A percentile compares a stretch with the other conserved stretches of the same genome.
phyloP scores from a whole-genome alignment of 2,888 invertebrate species.

The Heteropelma amictum region DNA sequence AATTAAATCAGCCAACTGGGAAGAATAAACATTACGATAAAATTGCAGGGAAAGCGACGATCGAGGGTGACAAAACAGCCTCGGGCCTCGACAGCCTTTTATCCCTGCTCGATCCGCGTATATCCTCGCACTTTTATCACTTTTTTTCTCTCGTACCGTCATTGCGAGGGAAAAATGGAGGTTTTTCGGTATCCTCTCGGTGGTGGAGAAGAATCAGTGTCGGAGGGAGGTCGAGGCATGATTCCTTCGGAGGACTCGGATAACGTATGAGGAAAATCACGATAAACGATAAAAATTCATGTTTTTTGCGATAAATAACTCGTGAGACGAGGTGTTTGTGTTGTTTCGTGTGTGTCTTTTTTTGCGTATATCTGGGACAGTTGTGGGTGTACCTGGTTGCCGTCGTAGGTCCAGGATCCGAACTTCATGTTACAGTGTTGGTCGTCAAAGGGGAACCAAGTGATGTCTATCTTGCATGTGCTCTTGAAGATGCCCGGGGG shows the following conservation, averaged over 20 bases:
- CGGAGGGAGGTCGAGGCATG: background rate
- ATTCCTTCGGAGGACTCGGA: background rate
- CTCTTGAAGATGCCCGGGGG: constrained; percentile 99
- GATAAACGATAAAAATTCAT: constrained; percentile 41
- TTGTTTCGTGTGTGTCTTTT: constrained; percentile 65
- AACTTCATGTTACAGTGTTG: constrained; percentile 99
- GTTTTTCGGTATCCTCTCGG: background rate
- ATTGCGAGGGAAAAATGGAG: background rate
- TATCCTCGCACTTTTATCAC: background rate
- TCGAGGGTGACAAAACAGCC: too few relatives aligned
- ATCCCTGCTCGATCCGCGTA: background rate
- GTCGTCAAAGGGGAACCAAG: constrained; percentile 99
- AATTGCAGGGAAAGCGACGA: too few relatives aligned
- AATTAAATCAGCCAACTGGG: too few relatives aligned
- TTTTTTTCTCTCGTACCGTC: background rate
- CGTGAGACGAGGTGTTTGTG: constrained; percentile 49
- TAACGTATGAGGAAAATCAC: constrained; percentile 20
- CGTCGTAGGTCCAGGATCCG: constrained; percentile 99
- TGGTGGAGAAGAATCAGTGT: background rate
- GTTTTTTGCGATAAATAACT: constrained; percentile 33
- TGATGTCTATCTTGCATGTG: constrained; percentile 99
- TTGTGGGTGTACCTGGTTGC: constrained; percentile 89
- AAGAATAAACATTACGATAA: too few relatives aligned
- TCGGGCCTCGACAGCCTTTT: too few relatives aligned
- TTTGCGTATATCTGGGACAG: constrained; percentile 67